phyloP scores from a whole-genome alignment of 2,113 vertebrate species.

The Panthera uncia region DNA sequence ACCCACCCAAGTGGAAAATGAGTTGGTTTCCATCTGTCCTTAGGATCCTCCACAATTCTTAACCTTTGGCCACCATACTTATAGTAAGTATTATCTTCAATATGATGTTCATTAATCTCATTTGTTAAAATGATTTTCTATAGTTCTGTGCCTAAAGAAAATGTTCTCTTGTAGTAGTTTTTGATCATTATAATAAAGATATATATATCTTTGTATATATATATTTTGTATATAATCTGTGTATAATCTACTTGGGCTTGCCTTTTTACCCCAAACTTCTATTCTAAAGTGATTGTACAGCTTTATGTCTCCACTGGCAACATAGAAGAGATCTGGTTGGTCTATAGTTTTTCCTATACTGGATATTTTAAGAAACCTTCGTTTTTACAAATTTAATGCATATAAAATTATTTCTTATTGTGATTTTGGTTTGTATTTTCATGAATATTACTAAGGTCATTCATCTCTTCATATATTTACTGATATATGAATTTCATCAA shows the following conservation, averaged over 20 bases:
- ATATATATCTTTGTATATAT: too few relatives aligned
- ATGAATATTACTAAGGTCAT: not conserved
- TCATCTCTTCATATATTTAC: not conserved
- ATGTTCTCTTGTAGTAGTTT: not conserved
- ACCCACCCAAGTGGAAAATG: not conserved
- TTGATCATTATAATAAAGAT: not conserved
- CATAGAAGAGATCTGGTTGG: not conserved
- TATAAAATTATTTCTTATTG: not conserved
- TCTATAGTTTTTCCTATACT: not conserved
- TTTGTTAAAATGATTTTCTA: not conserved
- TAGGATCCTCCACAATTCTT: not conserved
- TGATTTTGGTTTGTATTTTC: conserved; percentile 7
- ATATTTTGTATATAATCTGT: too few relatives aligned
- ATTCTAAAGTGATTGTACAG: not conserved
- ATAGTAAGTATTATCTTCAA: not conserved
- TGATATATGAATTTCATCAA: not conserved
- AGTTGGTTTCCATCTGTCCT: not conserved
- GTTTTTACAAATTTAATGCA: not conserved
- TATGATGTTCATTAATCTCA: not conserved
- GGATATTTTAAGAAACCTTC: not conserved
- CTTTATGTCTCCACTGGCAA: not conserved
- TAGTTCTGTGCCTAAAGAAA: not conserved
- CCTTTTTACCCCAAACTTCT: not conserved
- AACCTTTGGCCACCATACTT: not conserved
- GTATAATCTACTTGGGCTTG: not conserved